These are phyloP conservation scores for Saccopteryx bilineata DNA, from an alignment of 2,113 vertebrate species.

Conservation along the genomic window DNA sequence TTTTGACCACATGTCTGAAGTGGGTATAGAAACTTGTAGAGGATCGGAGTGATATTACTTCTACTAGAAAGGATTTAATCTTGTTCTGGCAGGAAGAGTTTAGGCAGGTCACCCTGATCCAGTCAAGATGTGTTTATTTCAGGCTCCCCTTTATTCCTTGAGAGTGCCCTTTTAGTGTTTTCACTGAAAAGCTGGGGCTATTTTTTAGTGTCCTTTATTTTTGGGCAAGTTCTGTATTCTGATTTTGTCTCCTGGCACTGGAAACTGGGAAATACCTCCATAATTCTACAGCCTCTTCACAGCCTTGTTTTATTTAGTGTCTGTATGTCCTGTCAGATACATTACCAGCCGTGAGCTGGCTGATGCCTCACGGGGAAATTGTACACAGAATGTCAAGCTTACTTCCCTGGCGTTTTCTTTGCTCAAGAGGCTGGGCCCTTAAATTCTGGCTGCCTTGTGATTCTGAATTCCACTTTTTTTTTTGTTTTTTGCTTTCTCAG, in stretches of 20 bases:
- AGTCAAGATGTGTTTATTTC: neutral
- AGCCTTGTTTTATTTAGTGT: neutral
- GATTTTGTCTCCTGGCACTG: neutral
- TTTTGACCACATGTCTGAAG: neutral
- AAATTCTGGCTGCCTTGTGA: neutral
- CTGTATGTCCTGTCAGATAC: neutral
- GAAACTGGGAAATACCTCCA: neutral
- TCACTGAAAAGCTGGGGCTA: neutral
- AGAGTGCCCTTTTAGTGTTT: neutral
- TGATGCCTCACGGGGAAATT: neutral
- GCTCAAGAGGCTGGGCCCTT: neutral
- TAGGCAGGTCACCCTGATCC: neutral
- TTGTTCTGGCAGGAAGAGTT: neutral
- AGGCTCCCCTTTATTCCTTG: neutral
- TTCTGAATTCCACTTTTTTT: neutral
- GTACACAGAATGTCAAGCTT: neutral
- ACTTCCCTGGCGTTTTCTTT: neutral
- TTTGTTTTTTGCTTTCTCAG: neutral
- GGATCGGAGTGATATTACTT: neutral
- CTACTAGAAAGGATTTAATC: neutral
- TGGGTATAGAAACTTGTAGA: neutral
- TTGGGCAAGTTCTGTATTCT: neutral
- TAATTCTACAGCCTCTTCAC: neutral
- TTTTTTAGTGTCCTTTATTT: neutral
- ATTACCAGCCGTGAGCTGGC: neutral